These are phyloP conservation scores for Alsophila aescularia DNA, from an alignment of 2,888 invertebrate species.

Conservation along the genomic window DNA sequence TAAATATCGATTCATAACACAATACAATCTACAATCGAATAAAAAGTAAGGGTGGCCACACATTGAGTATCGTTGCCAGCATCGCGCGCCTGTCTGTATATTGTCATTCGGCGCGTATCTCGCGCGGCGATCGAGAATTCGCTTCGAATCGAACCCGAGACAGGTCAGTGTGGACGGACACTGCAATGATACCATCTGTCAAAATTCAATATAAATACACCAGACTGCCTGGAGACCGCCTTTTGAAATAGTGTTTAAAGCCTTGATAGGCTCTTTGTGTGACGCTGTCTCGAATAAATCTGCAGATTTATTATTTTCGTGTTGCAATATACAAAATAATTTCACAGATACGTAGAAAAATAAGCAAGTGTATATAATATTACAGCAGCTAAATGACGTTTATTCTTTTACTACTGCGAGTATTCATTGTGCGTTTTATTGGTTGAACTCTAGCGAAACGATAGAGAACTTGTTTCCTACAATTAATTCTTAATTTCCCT, in stretches of 20 bases:
- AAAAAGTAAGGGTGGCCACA: constrained; percentile 76
- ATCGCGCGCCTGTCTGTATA: constrained; percentile 68
- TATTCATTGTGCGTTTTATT: constrained; percentile 1
- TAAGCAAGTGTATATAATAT: no score
- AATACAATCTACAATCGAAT: constrained; percentile 80
- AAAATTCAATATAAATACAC: constrained; percentile 47
- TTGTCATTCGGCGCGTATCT: constrained; percentile 72
- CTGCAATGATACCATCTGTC: constrained; percentile 66
- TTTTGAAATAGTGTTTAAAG: constrained; percentile 19
- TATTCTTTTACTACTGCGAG: not conserved
- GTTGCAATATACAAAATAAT: not conserved
- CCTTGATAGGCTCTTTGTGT: constrained; percentile 2
- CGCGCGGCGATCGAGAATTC: constrained; percentile 60
- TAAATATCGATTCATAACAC: constrained; percentile 81
- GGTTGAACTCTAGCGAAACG: constrained; percentile 11
- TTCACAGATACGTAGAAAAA: not conserved
- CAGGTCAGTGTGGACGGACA: constrained; percentile 55
- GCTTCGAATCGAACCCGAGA: constrained; percentile 54
- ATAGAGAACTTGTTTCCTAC: constrained; percentile 20
- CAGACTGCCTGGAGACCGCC: constrained; percentile 31
- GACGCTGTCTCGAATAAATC: not conserved
- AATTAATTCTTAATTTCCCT: constrained; percentile 35
- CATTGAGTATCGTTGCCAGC: constrained; percentile 63
- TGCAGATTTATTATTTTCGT: not conserved
- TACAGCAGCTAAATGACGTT: not conserved